Percentiles rank a stretch among this genome's conserved stretches.
phyloP scores from a whole-genome alignment of 2,797 vertebrate genomes.

The Meda fulgida region DNA sequence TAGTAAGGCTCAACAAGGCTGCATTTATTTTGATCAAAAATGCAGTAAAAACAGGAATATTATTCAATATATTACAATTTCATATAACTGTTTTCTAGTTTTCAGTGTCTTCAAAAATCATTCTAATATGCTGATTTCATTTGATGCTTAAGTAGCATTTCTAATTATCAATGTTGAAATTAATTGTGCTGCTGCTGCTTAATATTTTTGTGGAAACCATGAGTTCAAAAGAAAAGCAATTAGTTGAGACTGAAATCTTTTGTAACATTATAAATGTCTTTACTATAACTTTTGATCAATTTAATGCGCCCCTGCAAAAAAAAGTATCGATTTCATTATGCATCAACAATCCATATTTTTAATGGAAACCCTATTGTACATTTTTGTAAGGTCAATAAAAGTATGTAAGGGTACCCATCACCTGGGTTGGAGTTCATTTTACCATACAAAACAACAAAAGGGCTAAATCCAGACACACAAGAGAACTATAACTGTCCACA shows the following conservation, averaged over 20 bases:
- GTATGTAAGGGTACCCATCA: background rate
- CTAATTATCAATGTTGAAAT: background rate
- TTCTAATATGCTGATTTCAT: background rate
- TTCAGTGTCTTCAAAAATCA: background rate
- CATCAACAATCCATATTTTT: background rate
- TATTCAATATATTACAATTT: background rate
- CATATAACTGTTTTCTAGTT: background rate
- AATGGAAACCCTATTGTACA: background rate
- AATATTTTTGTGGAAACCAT: background rate
- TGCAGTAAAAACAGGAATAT: background rate
- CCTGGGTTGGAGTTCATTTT: background rate
- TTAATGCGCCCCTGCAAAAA: background rate
- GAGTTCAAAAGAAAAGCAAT: background rate
- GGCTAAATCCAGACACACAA: conserved; percentile 33
- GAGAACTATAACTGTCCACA: conserved; percentile 44
- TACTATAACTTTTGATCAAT: background rate
- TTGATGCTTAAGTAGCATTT: background rate
- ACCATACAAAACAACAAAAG: conserved; percentile 10
- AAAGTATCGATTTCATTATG: background rate
- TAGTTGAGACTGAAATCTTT: background rate
- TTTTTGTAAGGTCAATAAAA: conserved; percentile 1
- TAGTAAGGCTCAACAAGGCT: background rate
- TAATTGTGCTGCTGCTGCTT: too few species aligned
- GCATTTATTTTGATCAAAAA: background rate
- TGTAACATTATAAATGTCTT: background rate